These are phyloP conservation scores for Lottia gigantea DNA, from an alignment of 2,888 invertebrate species.

Conservation along the genomic window DNA sequence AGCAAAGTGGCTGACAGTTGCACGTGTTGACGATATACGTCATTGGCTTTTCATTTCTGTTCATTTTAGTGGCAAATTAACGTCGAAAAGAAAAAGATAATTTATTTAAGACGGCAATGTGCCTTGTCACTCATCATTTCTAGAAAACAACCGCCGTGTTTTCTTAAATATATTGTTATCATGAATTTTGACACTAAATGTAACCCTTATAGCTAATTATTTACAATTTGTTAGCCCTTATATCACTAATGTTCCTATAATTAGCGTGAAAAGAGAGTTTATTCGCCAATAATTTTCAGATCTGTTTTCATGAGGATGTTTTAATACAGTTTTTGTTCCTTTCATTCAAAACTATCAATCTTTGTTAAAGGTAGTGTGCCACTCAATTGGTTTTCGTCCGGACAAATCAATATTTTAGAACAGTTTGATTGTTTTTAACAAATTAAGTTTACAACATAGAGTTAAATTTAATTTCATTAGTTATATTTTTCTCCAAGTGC, in stretches of 20 bases:
- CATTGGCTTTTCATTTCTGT: constrained; percentile 9
- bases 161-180: background rate
- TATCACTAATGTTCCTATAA: constrained; percentile 2
- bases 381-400: too few species aligned
- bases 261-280: background rate
- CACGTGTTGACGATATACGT: constrained; percentile 7
- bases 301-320: too few species aligned
- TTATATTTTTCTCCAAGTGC: too few species aligned
- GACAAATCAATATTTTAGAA: too few species aligned
- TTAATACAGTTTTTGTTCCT: too few species aligned
- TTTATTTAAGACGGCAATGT: constrained; percentile 5
- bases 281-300: background rate
- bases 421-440: too few species aligned
- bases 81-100: constrained; percentile 9
- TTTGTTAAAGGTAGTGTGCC: too few species aligned
- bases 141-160: background rate
- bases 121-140: constrained; percentile 2
- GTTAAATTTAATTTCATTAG: too few species aligned
- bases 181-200: background rate
- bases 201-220: background rate
- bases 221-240: constrained; percentile 8
- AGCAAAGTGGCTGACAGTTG: background rate
- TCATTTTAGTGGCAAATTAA: constrained; percentile 10
- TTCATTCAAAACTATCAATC: too few species aligned
- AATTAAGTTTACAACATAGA: too few species aligned